Conservation (phyloP, 2,888 invertebrate species). For the Calliopum simillimum region DNA sequence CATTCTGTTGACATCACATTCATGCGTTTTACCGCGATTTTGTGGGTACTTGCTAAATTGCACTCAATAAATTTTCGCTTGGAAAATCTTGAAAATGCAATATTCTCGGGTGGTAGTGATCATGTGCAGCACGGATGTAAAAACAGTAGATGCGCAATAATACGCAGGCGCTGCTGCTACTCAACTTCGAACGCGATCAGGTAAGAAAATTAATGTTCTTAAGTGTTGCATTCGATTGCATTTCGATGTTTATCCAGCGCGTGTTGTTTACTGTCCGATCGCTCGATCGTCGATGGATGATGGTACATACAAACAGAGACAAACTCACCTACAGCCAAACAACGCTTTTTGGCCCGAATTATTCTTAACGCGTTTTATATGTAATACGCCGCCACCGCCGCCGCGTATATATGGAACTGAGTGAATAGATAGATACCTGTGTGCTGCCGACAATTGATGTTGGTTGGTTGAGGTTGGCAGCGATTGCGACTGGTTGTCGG, state of each 20-base stretch:
- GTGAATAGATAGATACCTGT: no score
- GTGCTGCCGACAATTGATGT: constrained; percentile 12
- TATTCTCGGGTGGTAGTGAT: background rate
- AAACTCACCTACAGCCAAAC: background rate
- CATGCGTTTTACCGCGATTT: no score
- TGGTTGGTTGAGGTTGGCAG: background rate
- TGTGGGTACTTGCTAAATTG: no score
- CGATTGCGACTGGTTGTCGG: constrained; percentile 24
- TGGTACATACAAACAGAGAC: background rate
- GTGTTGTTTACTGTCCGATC: constrained; percentile 18
- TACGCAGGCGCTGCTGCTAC: background rate
- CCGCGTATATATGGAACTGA: background rate
- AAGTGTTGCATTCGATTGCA: constrained; percentile 35
- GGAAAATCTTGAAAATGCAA: constrained; percentile 6
- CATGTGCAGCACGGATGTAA: background rate
- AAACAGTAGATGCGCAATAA: background rate
- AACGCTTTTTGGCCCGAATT: constrained; percentile 13
- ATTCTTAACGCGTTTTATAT: background rate
- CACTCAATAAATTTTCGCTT: background rate
- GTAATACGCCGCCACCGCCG: background rate
- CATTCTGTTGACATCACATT: no score
- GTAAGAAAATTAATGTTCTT: constrained; percentile 39
- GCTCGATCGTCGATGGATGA: background rate
- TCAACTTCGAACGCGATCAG: constrained; percentile 6
- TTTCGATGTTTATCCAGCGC: constrained; percentile 35